Evolutionary conservation across 2,113 vertebrate species (phyloP).

Genomic region (Paralichthys olivaceus): DNA sequence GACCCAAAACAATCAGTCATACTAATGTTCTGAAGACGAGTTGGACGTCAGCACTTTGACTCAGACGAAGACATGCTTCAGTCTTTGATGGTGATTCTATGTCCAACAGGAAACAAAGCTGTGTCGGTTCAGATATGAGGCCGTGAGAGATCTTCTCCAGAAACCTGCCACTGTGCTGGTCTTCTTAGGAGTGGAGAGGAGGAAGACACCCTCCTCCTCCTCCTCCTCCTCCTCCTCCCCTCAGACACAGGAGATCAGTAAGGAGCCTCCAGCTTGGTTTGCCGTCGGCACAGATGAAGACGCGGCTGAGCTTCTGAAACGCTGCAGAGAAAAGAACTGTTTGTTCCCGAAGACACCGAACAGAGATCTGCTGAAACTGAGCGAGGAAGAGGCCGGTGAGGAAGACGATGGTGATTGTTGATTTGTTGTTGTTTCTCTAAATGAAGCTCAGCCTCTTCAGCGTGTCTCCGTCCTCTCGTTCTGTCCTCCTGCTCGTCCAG

Average conservation of each 20-base stretch:
- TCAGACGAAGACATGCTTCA: no score
- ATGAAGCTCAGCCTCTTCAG: neutral
- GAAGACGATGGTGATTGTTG: neutral
- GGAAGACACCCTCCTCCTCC: slow-evolving; percentile 20
- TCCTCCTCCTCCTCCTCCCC: slow-evolving; percentile 6
- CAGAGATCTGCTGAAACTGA: slow-evolving; percentile 88
- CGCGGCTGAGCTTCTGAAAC: slow-evolving; percentile 81
- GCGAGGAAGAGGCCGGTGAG: slow-evolving; percentile 93
- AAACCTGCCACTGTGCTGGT: slow-evolving; percentile 79
- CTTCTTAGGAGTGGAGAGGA: slow-evolving; percentile 92
- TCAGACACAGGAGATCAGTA: slow-evolving; percentile 20
- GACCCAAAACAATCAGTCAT: no score
- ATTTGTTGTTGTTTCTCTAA: no score
- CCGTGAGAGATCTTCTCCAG: slow-evolving; percentile 82
- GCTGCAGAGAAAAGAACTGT: slow-evolving; percentile 75
- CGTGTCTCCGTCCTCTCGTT: neutral
- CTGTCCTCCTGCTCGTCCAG: slow-evolving; percentile 68
- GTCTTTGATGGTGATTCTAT: neutral
- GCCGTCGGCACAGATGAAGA: slow-evolving; percentile 83
- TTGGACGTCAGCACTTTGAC: no score
- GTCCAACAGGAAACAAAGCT: slow-evolving; percentile 73
- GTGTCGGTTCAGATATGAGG: slow-evolving; percentile 78
- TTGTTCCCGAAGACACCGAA: slow-evolving; percentile 86
- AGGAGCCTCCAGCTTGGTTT: slow-evolving; percentile 90
- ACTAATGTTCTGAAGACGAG: no score